These are phyloP conservation scores for Lepidocyrtinus sp. DNA, from an alignment of 2,888 invertebrate species.

Conservation along the genomic window DNA sequence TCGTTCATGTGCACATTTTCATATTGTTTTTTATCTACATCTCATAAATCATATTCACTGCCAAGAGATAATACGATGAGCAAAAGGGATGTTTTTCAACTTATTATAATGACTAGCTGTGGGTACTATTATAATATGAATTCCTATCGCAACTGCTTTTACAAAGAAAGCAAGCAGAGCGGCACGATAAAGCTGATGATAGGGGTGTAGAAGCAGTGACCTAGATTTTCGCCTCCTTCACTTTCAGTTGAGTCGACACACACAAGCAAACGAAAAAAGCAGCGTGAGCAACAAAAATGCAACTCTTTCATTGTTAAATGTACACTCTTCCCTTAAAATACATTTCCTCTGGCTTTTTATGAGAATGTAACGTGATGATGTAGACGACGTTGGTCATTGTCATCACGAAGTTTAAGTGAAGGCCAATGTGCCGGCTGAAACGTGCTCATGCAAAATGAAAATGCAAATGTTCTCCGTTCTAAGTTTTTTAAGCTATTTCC, in stretches of 20 bases:
- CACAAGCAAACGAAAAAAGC: no score
- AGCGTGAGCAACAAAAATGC: background rate
- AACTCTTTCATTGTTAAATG: background rate
- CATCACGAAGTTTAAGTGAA: slow-evolving; percentile 42
- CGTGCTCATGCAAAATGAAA: no score
- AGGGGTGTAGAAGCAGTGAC: slow-evolving; percentile 41
- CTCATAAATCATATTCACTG: no score
- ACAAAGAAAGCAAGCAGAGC: slow-evolving; percentile 42
- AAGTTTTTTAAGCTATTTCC: no score
- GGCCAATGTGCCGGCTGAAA: slow-evolving; percentile 48
- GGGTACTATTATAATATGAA: no score
- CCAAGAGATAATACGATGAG: slow-evolving; percentile 13
- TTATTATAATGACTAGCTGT: background rate
- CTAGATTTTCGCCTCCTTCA: slow-evolving; percentile 53
- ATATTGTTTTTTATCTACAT: no score
- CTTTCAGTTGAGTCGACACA: slow-evolving; percentile 47
- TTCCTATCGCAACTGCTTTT: background rate
- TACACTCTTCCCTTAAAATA: background rate
- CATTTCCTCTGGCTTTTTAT: background rate
- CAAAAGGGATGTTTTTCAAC: background rate
- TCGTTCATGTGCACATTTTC: no score
- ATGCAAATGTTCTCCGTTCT: no score
- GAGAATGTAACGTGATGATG: background rate
- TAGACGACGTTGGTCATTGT: background rate
- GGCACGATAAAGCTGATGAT: slow-evolving; percentile 28